These are phyloP conservation scores for Anguilla pacifica DNA, from an alignment of 2,797 vertebrate genomes.

Conservation along the genomic window DNA sequence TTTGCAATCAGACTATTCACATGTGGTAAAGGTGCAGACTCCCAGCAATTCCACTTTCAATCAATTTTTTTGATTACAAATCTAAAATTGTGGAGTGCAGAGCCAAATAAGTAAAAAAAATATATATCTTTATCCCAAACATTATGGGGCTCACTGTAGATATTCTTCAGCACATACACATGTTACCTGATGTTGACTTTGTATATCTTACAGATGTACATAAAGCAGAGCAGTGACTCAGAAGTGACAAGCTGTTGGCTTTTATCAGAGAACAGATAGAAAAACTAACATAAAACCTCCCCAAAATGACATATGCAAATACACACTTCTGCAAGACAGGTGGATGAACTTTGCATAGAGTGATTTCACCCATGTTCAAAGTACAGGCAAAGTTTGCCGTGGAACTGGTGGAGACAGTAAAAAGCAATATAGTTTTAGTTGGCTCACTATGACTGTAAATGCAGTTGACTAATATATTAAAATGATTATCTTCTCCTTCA, in stretches of 20 bases:
- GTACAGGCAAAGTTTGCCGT: constrained; percentile 17
- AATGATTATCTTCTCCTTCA: neutral
- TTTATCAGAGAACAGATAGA: neutral
- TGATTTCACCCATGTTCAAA: neutral
- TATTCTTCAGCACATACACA: neutral
- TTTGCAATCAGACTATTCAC: too few relatives aligned
- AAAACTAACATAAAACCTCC: neutral
- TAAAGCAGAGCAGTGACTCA: neutral
- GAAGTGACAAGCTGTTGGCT: neutral
- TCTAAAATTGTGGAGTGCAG: too few relatives aligned
- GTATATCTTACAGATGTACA: neutral
- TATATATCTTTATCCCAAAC: too few relatives aligned
- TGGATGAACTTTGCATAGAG: constrained; percentile 13
- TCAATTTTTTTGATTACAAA: too few relatives aligned
- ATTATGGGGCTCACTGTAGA: neutral
- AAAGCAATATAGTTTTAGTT: neutral
- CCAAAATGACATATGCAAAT: neutral
- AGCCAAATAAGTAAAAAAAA: too few relatives aligned
- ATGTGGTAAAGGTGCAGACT: too few relatives aligned
- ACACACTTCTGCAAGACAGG: neutral
- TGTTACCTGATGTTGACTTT: neutral
- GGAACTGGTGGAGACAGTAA: neutral
- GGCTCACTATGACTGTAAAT: neutral
- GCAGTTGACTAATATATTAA: neutral
- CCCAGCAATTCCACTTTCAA: too few relatives aligned